These are phyloP conservation scores for Sinonovacula constricta DNA, from an alignment of 1,140 invertebrate genomes.

Conservation along the genomic window DNA sequence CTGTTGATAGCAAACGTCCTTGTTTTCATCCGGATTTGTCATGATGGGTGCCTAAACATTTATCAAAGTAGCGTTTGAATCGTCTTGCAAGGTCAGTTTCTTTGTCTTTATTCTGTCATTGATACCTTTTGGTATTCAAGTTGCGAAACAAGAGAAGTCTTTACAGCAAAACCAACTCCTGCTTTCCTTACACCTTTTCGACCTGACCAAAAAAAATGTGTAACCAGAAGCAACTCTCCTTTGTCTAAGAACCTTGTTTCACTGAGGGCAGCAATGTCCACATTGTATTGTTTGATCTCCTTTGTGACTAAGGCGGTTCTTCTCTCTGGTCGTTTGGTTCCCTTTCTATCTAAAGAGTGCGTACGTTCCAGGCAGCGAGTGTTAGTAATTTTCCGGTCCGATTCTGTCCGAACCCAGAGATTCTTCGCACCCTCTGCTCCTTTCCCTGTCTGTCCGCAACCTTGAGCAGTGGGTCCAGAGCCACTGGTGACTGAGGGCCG, in stretches of 20 bases:
- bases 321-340: constrained; percentile 37
- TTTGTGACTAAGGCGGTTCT: constrained; percentile 38
- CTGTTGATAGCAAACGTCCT: background rate
- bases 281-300: constrained; percentile 35
- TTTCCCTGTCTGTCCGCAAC: constrained; percentile 12
- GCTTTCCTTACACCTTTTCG: constrained; percentile 15
- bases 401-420: constrained; percentile 7
- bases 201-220: constrained; percentile 47
- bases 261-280: constrained; percentile 36
- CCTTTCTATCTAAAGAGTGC: constrained; percentile 31
- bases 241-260: constrained; percentile 27
- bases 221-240: constrained; percentile 9
- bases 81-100: constrained; percentile 19
- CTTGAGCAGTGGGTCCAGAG: constrained; percentile 16
- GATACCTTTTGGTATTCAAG: background rate
- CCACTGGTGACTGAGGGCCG: background rate
- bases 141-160: background rate
- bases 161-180: constrained; percentile 36
- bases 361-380: constrained; percentile 40
- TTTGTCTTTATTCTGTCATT: constrained; percentile 42
- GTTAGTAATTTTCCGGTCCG: background rate
- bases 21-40: constrained; percentile 38
- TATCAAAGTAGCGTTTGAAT: constrained; percentile 33
- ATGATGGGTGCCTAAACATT: constrained; percentile 51
- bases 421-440: constrained; percentile 17